Evolutionary conservation across 2,797 vertebrate genomes (phyloP).

Genomic region (Melanotaenia pygmaea): DNA sequence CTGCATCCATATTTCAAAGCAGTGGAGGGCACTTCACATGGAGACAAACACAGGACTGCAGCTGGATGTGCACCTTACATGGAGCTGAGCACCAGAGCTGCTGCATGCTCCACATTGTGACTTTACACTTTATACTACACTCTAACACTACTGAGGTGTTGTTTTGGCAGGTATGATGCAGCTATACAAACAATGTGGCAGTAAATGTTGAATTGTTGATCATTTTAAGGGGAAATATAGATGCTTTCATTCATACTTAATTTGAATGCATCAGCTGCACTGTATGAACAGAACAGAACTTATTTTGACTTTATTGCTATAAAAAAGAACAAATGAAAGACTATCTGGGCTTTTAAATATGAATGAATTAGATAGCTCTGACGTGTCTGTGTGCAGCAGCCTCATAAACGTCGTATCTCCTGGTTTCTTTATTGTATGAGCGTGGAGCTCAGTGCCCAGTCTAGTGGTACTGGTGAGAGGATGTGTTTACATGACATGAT

Average conservation of each 20-base stretch:
- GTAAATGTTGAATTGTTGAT: too few relatives aligned
- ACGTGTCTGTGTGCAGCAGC: background rate
- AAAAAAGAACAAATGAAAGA: background rate
- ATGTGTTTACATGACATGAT: background rate
- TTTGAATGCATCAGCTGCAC: background rate
- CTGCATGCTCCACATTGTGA: background rate
- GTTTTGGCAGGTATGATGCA: too few relatives aligned
- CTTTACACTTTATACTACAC: too few relatives aligned
- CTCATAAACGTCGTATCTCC: background rate
- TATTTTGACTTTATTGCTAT: background rate
- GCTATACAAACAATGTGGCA: too few relatives aligned
- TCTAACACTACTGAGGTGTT: too few relatives aligned
- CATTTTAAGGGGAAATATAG: background rate
- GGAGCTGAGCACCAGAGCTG: background rate
- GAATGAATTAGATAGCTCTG: background rate
- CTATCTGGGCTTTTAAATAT: background rate
- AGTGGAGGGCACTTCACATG: rapidly evolving
- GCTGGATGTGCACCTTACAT: background rate
- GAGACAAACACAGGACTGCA: background rate
- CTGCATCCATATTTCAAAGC: constrained; percentile 6
- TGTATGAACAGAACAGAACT: too few relatives aligned
- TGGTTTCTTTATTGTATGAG: background rate
- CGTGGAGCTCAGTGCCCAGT: background rate
- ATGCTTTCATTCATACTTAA: background rate
- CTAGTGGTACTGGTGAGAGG: background rate